Conservation (phyloP, 1,140 invertebrate genomes). For the Drosophila punjabiensis region DNA sequence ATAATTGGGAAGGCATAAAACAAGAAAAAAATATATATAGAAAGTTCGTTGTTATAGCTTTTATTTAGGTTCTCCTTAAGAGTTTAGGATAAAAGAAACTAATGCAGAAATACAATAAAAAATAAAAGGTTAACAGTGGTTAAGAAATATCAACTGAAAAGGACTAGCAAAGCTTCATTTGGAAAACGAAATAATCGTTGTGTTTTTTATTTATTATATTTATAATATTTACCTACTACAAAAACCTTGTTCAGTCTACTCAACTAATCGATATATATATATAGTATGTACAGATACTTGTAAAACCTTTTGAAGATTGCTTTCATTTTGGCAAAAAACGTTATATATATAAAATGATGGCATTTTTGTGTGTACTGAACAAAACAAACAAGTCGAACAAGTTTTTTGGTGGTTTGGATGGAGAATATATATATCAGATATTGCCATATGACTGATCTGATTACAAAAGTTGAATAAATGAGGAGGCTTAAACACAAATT, state of each 20-base stretch:
- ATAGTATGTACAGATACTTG: slow-evolving; percentile 44
- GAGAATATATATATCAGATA: slow-evolving; percentile 40
- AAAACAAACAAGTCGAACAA: slow-evolving; percentile 57
- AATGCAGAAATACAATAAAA: slow-evolving; percentile 35
- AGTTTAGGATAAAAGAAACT: slow-evolving; percentile 28
- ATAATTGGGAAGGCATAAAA: slow-evolving; percentile 79
- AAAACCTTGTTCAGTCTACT: slow-evolving; percentile 45
- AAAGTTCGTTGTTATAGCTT: slow-evolving; percentile 73
- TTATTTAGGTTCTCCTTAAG: slow-evolving; percentile 45
- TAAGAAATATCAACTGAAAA: slow-evolving; percentile 35
- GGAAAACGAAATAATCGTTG: slow-evolving; percentile 20
- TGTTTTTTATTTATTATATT: slow-evolving; percentile 15
- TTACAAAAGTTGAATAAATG: slow-evolving; percentile 16
- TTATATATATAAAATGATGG: slow-evolving; percentile 55
- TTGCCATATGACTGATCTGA: slow-evolving; percentile 67
- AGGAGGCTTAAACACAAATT: slow-evolving; percentile 9
- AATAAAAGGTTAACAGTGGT: slow-evolving; percentile 24
- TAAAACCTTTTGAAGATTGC: slow-evolving; percentile 58
- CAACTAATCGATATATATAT: slow-evolving; percentile 29
- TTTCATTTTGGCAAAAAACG: slow-evolving; percentile 32
- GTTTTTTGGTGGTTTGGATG: slow-evolving; percentile 21
- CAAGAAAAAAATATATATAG: slow-evolving; percentile 76
- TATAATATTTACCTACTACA: slow-evolving; percentile 36
- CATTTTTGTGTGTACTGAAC: slow-evolving; percentile 78
- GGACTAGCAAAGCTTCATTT: slow-evolving; percentile 51